phyloP scores from a whole-genome alignment of 2,888 invertebrate genomes.

The Metellina segmentata region DNA sequence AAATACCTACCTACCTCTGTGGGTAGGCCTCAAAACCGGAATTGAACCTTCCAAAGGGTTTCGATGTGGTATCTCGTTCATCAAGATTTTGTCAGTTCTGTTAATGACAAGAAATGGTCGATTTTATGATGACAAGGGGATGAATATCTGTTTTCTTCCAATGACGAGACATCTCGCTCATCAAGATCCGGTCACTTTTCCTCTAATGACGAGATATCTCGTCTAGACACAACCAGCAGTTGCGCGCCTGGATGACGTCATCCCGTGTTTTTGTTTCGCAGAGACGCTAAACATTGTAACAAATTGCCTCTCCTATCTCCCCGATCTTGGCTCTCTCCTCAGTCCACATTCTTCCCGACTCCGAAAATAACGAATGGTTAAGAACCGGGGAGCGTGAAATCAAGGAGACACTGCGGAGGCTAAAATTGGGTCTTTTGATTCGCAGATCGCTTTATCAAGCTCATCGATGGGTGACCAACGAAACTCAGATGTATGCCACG shows the following conservation, averaged over 20 bases:
- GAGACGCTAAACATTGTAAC: slow-evolving; percentile 66
- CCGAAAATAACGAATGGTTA: slow-evolving; percentile 60
- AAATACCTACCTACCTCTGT: too few relatives aligned
- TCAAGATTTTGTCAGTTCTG: too few relatives aligned
- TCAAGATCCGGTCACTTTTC: too few relatives aligned
- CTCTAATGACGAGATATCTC: too few relatives aligned
- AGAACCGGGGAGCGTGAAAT: slow-evolving; percentile 33
- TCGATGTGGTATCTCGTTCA: too few relatives aligned
- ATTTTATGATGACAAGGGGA: too few relatives aligned
- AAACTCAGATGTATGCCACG: slow-evolving; percentile 8
- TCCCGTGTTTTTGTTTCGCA: slow-evolving; percentile 23
- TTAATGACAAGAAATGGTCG: too few relatives aligned
- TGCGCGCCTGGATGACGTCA: neutral
- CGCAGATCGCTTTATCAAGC: slow-evolving; percentile 32
- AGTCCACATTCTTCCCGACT: slow-evolving; percentile 18
- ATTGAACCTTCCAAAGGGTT: too few relatives aligned
- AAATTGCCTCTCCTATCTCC: slow-evolving; percentile 57
- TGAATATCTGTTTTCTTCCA: too few relatives aligned
- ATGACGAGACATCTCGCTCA: too few relatives aligned
- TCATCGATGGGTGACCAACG: slow-evolving; percentile 33
- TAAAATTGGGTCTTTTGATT: slow-evolving; percentile 53
- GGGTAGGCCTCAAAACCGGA: too few relatives aligned
- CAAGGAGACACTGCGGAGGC: slow-evolving; percentile 36
- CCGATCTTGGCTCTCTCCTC: slow-evolving; percentile 59
- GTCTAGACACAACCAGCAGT: too few relatives aligned